phyloP scores from a whole-genome alignment of 2,888 invertebrate species.

The Patella caerulea region DNA sequence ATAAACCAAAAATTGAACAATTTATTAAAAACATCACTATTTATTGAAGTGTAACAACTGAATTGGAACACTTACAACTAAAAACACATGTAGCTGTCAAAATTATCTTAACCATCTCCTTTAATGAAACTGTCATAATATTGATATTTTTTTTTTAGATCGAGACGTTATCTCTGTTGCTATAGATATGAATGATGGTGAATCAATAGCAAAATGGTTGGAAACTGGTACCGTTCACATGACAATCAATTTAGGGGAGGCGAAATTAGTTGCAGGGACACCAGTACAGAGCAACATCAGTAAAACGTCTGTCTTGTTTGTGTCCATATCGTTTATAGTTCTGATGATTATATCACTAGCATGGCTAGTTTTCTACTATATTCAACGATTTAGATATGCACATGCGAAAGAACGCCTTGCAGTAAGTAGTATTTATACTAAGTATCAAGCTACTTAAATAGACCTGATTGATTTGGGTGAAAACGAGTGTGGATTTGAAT shows the following conservation, averaged over 20 bases:
- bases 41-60: no score
- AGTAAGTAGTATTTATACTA: constrained; percentile 74
- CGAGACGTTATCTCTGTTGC: constrained; percentile 12
- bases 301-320: constrained; percentile 90
- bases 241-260: constrained; percentile 29
- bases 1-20: no score
- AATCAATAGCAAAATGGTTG: constrained; percentile 33
- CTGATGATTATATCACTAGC: constrained; percentile 94
- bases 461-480: no score
- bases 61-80: no score
- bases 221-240: constrained; percentile 36
- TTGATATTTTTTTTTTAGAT: constrained; percentile 78
- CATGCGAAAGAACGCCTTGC: constrained; percentile 95
- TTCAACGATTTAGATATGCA: constrained; percentile 93
- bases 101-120: no score
- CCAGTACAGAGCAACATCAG: constrained; percentile 72
- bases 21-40: no score
- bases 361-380: constrained; percentile 96
- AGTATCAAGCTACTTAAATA: no score
- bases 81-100: no score
- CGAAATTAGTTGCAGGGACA: neutral
- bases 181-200: constrained; percentile 2
- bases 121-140: no score
- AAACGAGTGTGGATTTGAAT: no score
- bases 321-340: constrained; percentile 95